Percentiles rank a stretch among this genome's conserved stretches.
Conservation (phyloP, 2,888 invertebrate species). For the Aleiodes leptofemur region DNA sequence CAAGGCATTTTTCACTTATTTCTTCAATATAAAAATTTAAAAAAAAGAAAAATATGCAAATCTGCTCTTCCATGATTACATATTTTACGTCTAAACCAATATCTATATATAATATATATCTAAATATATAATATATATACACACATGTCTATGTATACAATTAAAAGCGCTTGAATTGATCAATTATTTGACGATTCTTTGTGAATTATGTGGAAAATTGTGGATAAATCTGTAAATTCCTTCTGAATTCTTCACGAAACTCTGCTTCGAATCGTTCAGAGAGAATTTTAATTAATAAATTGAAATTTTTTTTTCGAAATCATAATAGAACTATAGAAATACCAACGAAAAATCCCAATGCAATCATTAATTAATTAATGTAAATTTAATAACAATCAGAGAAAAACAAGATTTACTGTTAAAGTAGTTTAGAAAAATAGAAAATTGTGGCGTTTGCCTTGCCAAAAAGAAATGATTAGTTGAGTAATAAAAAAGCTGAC, state of each 20-base stretch:
- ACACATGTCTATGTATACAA: constrained; percentile 58
- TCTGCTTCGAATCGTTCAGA: constrained; percentile 11
- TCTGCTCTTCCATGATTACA: constrained; percentile 72
- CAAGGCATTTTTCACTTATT: constrained; percentile 19
- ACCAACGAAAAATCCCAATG: constrained; percentile 13
- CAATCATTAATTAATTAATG: constrained; percentile 12
- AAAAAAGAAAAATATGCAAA: constrained; percentile 69
- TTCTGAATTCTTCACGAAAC: constrained; percentile 24
- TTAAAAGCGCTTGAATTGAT: constrained; percentile 31
- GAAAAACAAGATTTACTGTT: not conserved
- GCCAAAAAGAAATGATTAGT: not conserved
- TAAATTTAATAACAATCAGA: constrained; percentile 25
- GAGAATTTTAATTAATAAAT: not conserved
- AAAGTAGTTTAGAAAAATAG: constrained; percentile 9
- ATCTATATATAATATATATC: constrained; percentile 55
- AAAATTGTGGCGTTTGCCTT: not conserved
- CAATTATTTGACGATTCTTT: constrained; percentile 19
- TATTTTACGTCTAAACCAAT: constrained; percentile 53
- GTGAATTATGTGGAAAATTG: not conserved
- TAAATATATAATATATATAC: constrained; percentile 59
- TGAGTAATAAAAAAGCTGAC: too few species aligned
- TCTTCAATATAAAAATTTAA: constrained; percentile 49
- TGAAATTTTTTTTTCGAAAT: not conserved
- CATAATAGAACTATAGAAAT: constrained; percentile 4
- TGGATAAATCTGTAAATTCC: not conserved